Evolutionary conservation across 64 coral and sea anemone species (phyloP).

Genomic region (Hydrozoanthus tunicans): DNA sequence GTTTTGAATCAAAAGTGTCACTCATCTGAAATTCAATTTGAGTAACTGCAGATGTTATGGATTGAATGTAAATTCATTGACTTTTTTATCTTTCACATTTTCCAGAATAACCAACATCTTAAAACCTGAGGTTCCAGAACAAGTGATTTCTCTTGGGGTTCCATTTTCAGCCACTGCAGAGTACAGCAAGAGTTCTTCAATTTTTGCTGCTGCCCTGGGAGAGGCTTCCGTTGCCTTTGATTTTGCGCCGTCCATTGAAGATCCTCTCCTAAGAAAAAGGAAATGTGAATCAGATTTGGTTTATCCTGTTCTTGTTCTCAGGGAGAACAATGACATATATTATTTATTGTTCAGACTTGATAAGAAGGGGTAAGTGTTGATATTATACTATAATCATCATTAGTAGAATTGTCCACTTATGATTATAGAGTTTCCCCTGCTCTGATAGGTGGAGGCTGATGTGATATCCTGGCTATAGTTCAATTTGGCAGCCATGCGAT

Average conservation of each 20-base stretch:
- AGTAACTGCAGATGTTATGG: no score
- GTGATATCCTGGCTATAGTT: no score
- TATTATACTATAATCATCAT: not conserved
- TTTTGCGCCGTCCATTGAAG: constrained; percentile 75
- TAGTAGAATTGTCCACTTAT: not conserved
- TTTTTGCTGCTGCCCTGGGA: constrained; percentile 92
- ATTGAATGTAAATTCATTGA: not conserved
- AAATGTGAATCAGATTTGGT: constrained; percentile 34
- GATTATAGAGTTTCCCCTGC: not conserved
- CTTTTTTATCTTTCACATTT: not conserved
- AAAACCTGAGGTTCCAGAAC: constrained; percentile 75
- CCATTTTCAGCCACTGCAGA: constrained; percentile 66
- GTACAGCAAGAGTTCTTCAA: constrained; percentile 72
- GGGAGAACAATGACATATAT: constrained; percentile 97
- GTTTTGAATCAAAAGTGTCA: no score
- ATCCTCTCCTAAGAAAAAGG: not conserved
- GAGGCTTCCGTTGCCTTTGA: constrained; percentile 88
- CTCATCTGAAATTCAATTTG: no score
- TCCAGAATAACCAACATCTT: constrained; percentile 85
- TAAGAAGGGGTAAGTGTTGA: constrained; percentile 54
- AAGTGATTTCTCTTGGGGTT: constrained; percentile 69
- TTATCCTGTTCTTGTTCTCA: constrained; percentile 85
- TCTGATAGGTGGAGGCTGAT: no score
- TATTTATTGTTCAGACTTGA: constrained; percentile 76
- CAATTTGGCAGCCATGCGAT: no score